Evolutionary conservation across 2,888 invertebrate genomes (phyloP).

Genomic region (Heteromurus nitidus): DNA sequence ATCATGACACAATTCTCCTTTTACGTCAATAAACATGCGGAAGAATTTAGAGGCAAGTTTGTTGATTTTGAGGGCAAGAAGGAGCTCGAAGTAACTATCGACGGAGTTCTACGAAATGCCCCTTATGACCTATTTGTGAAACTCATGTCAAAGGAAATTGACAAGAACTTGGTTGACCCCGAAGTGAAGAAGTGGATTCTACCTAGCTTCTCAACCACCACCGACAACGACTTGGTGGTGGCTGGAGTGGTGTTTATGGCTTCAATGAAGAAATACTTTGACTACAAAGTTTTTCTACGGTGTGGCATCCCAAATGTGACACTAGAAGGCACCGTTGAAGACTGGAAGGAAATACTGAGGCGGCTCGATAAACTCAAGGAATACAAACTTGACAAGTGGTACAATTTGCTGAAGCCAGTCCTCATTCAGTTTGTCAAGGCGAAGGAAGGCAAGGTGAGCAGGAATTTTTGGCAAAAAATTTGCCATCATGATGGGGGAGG

Average conservation of each 20-base stretch:
- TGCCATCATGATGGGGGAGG: slow-evolving; percentile 39
- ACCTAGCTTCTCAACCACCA: slow-evolving; percentile 58
- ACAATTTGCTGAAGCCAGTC: slow-evolving; percentile 44
- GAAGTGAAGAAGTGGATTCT: slow-evolving; percentile 53
- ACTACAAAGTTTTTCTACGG: slow-evolving; percentile 35
- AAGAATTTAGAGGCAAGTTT: slow-evolving; percentile 57
- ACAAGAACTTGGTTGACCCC: slow-evolving; percentile 48
- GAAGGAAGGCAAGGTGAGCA: slow-evolving; percentile 51
- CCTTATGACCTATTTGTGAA: slow-evolving; percentile 47
- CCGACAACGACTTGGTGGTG: slow-evolving; percentile 47
- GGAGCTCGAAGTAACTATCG: slow-evolving; percentile 9
- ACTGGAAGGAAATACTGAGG: slow-evolving; percentile 46
- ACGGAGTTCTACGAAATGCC: slow-evolving; percentile 33
- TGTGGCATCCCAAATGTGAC: slow-evolving; percentile 61
- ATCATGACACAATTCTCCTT: slow-evolving; percentile 67
- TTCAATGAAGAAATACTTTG: slow-evolving; percentile 61
- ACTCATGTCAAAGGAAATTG: slow-evolving; percentile 40
- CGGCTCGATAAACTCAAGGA: slow-evolving; percentile 48
- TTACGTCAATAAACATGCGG: slow-evolving; percentile 61
- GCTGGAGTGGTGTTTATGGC: slow-evolving; percentile 63
- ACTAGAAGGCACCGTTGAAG: slow-evolving; percentile 48
- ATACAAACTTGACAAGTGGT: slow-evolving; percentile 51
- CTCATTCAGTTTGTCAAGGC: slow-evolving; percentile 50
- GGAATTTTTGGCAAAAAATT: slow-evolving; percentile 54
- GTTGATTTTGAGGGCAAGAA: slow-evolving; percentile 62